Evolutionary conservation across 2,113 vertebrate genomes (phyloP).

Genomic region (Archilochus colubris): DNA sequence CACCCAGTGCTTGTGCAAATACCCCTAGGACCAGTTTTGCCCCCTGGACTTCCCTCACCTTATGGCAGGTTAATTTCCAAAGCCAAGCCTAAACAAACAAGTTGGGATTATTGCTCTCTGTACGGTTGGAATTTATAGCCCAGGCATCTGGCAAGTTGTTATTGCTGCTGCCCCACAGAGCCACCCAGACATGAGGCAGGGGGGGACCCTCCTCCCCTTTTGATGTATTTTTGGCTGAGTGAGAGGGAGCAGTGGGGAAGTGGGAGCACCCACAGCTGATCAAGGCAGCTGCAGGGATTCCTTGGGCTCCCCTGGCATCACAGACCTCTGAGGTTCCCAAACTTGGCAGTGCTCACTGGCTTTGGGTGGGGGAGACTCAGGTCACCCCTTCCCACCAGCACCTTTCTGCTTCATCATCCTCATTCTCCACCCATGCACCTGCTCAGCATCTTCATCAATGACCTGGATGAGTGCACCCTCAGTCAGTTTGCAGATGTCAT

Average conservation of each 20-base stretch:
- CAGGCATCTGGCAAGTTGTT: not conserved
- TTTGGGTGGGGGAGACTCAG: not conserved
- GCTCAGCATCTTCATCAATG: no score
- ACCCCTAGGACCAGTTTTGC: fast-evolving
- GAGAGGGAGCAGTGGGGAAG: not conserved
- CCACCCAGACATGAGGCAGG: fast-evolving
- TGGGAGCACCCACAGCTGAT: not conserved
- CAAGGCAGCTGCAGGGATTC: no score
- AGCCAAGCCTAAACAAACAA: not conserved
- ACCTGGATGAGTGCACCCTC: no score
- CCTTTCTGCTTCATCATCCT: not conserved
- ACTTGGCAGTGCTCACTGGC: not conserved
- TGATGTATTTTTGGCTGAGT: not conserved
- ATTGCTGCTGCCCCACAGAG: fast-evolving
- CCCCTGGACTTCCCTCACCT: not conserved
- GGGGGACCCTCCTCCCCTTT: not conserved
- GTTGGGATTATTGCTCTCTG: not conserved
- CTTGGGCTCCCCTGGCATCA: not conserved
- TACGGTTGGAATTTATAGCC: not conserved
- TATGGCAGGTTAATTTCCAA: not conserved
- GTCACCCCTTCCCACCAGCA: not conserved
- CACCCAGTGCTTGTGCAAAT: not conserved
- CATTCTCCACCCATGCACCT: not conserved
- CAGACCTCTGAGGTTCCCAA: fast-evolving
- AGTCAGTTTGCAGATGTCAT: no score